Base-by-base conservation (phyloP, 1,140 invertebrate genomes). In the Pachypeltis micranthus region DNA sequence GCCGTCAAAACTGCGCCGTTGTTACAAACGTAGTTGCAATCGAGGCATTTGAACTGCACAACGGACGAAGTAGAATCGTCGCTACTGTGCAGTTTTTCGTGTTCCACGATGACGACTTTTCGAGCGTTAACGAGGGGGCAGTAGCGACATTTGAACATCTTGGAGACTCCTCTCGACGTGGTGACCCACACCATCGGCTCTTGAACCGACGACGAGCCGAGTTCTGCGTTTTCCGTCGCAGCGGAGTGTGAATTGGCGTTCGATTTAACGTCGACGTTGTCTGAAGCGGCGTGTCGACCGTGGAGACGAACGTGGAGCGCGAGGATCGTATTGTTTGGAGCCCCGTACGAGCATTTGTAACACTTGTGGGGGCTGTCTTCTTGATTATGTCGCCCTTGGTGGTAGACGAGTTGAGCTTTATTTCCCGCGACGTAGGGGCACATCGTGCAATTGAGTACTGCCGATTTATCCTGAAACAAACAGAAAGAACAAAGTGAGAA, bases 121-220 rank as follows among this genome's bases (percentile, higher is more conserved):
- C 85, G 75, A 7, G 82, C 76, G 70, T 90, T 90, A 1, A 90
- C 85, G 72, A 90, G 89, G 0, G 91, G 90, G 73, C 91, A 93
- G 70, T 82, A 86, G 28, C 86, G 79, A 71, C 90, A 93, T 70
- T 90, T 90, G 68, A 87, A 86, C 82, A 93, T 88, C 74, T 91
- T 91, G 10, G 82, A 80, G 63, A 90, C 84, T 12, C 83, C 81
- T 21, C 85, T 85, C 3, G 80, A 72, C 16, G 74, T 80, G 0
- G 83, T 84, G 0, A 88, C 85, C 84, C 86, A 89, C 1, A 88
- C 85, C 44, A 83, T 75, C 0, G 85, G 85, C 1, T 81, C 78
- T 1, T 81, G 79, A 0, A 77, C 70, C 26, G 57, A 58, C 0
- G 62, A 26, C 12, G 61, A 61, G 2, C 63, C 65, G 29, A 68